Evolutionary conservation across 2,888 invertebrate genomes (phyloP).

Genomic region (Hipparchia semele): DNA sequence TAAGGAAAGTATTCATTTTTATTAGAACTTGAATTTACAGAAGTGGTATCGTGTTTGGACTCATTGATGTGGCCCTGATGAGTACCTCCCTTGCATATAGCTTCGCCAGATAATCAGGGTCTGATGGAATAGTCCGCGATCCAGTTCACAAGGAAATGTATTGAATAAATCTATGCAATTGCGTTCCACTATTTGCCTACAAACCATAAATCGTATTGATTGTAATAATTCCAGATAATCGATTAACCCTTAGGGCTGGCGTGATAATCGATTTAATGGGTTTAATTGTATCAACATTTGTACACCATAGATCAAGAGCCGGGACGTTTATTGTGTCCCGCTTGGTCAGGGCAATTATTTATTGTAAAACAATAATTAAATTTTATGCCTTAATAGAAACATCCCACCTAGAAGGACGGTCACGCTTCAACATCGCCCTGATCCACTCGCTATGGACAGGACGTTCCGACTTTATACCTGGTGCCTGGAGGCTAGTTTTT

Average conservation of each 20-base stretch:
- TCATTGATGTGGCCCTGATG: too few species aligned
- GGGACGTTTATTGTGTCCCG: slow-evolving; percentile 12
- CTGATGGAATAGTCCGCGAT: too few species aligned
- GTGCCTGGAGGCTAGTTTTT: too few species aligned
- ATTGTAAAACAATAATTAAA: slow-evolving; percentile 18
- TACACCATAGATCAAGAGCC: slow-evolving; percentile 9
- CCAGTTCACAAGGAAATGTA: too few species aligned
- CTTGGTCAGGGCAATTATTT: slow-evolving; percentile 9
- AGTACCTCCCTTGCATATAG: too few species aligned
- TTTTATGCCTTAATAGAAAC: slow-evolving; percentile 11
- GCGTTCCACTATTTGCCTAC: slow-evolving; percentile 5
- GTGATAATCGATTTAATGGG: slow-evolving; percentile 32
- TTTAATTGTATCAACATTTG: slow-evolving; percentile 33
- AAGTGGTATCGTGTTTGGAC: too few species aligned
- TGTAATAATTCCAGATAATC: slow-evolving; percentile 25
- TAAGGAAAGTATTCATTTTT: too few species aligned
- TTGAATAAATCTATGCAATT: background rate
- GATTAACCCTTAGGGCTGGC: slow-evolving; percentile 27
- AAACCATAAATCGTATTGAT: slow-evolving; percentile 16
- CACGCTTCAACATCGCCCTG: background rate
- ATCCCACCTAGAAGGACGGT: slow-evolving; percentile 10
- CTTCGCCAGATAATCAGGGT: too few species aligned
- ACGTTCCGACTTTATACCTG: background rate
- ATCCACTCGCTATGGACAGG: background rate
- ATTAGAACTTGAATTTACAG: too few species aligned